A percentile compares a stretch with the other conserved stretches of the same genome.
These are phyloP conservation scores for Trididemnum miniatum DNA, from an alignment of 23 tunicate species.

Conservation along the genomic window DNA sequence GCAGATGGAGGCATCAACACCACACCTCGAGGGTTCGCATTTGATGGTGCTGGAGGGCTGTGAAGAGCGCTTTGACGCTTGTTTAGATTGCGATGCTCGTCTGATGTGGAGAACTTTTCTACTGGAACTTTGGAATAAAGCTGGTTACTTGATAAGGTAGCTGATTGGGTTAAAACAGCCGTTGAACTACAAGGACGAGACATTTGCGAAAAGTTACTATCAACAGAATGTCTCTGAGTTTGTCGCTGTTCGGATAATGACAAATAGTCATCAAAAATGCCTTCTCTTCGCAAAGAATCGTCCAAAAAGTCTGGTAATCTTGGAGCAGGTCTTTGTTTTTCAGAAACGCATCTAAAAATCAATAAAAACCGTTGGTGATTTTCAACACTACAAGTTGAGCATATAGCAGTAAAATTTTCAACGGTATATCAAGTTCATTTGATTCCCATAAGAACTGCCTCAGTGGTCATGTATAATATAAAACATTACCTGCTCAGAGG, in stretches of 20 bases:
- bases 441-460: too few relatives aligned
- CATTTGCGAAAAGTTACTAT: not conserved
- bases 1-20: constrained; percentile 33
- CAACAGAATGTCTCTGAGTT: not conserved
- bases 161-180: not conserved
- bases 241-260: not conserved
- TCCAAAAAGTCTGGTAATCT: constrained; percentile 76
- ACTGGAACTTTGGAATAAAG: not conserved
- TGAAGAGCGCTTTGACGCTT: not conserved
- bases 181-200: not conserved
- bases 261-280: constrained; percentile 26
- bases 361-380: too few relatives aligned
- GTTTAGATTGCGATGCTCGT: too few relatives aligned
- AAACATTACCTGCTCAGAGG: too few relatives aligned
- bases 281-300: constrained; percentile 71
- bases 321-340: constrained; percentile 57
- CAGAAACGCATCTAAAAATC: not conserved
- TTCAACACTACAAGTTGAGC: too few relatives aligned
- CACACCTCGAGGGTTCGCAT: not conserved
- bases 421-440: too few relatives aligned
- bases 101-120: not conserved
- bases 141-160: not conserved
- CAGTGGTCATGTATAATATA: too few relatives aligned
- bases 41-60: not conserved
- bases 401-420: too few relatives aligned